Percentiles rank a stretch among this genome's conserved stretches.
Conservation (phyloP, 1,140 invertebrate species). For the Aplysia californica region DNA sequence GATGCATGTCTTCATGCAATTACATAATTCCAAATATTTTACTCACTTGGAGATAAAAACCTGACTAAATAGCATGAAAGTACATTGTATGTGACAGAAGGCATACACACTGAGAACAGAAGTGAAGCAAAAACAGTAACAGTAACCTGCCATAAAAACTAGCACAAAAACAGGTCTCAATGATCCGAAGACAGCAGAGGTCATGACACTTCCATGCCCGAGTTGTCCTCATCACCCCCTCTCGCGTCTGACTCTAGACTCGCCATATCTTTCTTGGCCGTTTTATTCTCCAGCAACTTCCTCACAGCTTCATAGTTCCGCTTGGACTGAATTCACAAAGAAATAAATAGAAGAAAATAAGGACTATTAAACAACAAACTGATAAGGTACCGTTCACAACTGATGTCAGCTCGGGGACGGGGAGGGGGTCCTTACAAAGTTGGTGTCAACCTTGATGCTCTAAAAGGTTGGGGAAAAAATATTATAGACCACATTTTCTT, state of each 20-base stretch:
- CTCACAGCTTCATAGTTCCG: conserved; percentile 28
- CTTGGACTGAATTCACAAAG: conserved; percentile 12
- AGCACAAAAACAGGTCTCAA: not conserved
- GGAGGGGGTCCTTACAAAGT: too few species aligned
- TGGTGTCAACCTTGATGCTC: too few species aligned
- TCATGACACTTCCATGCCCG: too few species aligned
- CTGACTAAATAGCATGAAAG: too few species aligned
- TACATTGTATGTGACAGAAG: too few species aligned
- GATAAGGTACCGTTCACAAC: not conserved
- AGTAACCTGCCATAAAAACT: not conserved
- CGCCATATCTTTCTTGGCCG: conserved; percentile 15
- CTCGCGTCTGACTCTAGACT: conserved; percentile 8
- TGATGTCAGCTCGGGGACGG: not conserved
- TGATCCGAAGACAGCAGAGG: too few species aligned
- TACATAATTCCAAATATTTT: too few species aligned
- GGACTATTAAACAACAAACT: not conserved
- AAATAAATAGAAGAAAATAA: not conserved
- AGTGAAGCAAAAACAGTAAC: not conserved
- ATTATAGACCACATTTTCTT: too few species aligned
- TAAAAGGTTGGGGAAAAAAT: too few species aligned
- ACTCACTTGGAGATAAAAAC: too few species aligned
- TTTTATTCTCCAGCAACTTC: conserved; percentile 15
- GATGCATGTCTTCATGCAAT: too few species aligned
- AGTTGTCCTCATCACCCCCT: not conserved
- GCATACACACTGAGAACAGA: too few species aligned